A percentile compares a stretch with the other conserved stretches of the same genome.
phyloP scores from a whole-genome alignment of 1,140 invertebrate species.

The Aethina tumida region DNA sequence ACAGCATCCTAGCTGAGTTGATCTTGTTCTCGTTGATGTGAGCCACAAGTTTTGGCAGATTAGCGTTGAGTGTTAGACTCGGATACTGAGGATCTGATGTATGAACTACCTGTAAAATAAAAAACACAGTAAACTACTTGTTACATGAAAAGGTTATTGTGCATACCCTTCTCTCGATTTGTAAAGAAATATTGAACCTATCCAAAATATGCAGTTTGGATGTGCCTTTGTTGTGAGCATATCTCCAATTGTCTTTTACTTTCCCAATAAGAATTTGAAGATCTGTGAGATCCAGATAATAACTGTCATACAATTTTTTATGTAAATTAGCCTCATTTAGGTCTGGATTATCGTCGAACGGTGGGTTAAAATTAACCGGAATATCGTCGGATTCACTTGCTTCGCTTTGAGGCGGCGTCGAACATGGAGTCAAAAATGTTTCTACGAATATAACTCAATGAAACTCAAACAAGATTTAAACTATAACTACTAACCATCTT shows the following conservation, averaged over 20 bases:
- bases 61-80: constrained; percentile 69
- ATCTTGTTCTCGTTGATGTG: constrained; percentile 87
- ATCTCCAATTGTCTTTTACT: constrained; percentile 82
- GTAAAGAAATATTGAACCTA: constrained; percentile 80
- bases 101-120: too few relatives aligned
- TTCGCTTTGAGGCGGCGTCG: constrained; percentile 76
- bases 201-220: constrained; percentile 82
- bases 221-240: constrained; percentile 70
- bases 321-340: constrained; percentile 58
- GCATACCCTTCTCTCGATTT: constrained; percentile 69
- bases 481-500: constrained; percentile 36
- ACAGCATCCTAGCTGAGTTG: constrained; percentile 42
- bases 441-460: constrained; percentile 36
- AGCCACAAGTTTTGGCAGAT: constrained; percentile 73
- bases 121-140: too few relatives aligned
- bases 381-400: constrained; percentile 45
- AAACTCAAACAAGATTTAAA: not conserved
- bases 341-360: constrained; percentile 12
- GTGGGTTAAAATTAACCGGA: constrained; percentile 19
- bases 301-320: constrained; percentile 72
- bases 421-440: constrained; percentile 83
- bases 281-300: constrained; percentile 73
- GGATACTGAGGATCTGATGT: constrained; percentile 81
- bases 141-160: too few relatives aligned
- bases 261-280: constrained; percentile 81